Percentiles rank a stretch among this genome's conserved stretches.
Conservation (phyloP, 1,140 invertebrate species). For the Diorhabda elongata region DNA sequence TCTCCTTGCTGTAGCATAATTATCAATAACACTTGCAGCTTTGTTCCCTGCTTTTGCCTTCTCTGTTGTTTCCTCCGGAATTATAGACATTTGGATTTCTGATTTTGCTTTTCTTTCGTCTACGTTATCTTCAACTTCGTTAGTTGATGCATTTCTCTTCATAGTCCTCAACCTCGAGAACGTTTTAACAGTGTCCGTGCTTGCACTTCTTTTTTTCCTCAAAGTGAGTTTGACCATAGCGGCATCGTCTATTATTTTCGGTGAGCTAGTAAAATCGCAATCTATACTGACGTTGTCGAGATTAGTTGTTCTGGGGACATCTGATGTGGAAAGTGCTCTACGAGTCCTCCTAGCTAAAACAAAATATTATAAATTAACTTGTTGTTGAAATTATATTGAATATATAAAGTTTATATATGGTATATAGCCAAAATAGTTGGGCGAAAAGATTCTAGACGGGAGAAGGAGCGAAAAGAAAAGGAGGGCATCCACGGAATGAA, state of each 20-base stretch:
- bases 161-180: slow-evolving; percentile 1
- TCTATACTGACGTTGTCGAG: background rate
- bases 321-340: slow-evolving; percentile 29
- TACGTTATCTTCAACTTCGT: background rate
- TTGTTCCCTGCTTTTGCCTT: slow-evolving; percentile 5
- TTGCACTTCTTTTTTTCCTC: slow-evolving; percentile 23
- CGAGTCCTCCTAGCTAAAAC: slow-evolving; percentile 11
- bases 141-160: slow-evolving; percentile 13
- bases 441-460: no score
- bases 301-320: background rate
- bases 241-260: background rate
- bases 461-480: no score
- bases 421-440: background rate
- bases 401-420: slow-evolving; percentile 11
- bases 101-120: slow-evolving; percentile 8
- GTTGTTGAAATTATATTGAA: slow-evolving; percentile 20
- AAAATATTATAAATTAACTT: slow-evolving; percentile 29
- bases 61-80: slow-evolving; percentile 5
- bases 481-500: no score
- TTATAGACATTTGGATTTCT: slow-evolving; percentile 8
- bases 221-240: background rate
- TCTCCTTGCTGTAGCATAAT: slow-evolving; percentile 26
- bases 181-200: slow-evolving; percentile 17
- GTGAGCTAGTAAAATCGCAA: slow-evolving; percentile 2
- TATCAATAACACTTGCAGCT: slow-evolving; percentile 15